These are phyloP conservation scores for Drosophila koepferae DNA, from an alignment of 2,888 invertebrate genomes.

Conservation along the genomic window DNA sequence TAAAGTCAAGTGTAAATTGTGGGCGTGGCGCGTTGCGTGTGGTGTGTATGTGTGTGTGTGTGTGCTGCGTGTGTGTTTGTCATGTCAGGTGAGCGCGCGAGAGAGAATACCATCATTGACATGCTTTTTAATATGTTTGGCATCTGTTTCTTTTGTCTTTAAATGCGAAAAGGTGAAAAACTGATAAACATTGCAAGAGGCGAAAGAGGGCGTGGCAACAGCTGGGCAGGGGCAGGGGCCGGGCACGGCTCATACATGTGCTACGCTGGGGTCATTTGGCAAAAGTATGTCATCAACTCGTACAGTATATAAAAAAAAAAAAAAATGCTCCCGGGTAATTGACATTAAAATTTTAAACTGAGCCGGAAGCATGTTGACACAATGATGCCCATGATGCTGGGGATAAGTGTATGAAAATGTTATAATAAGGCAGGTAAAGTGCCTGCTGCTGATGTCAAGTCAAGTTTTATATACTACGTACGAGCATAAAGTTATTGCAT, in stretches of 20 bases:
- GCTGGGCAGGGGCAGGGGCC: background rate
- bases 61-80: slow-evolving; percentile 40
- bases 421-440: slow-evolving; percentile 9
- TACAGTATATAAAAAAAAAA: slow-evolving; percentile 43
- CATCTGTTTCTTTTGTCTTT: slow-evolving; percentile 59
- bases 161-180: slow-evolving; percentile 31
- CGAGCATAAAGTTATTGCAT: background rate
- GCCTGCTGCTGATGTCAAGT: background rate
- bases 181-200: slow-evolving; percentile 11
- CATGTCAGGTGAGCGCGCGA: slow-evolving; percentile 14
- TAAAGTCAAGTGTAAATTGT: slow-evolving; percentile 80
- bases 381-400: background rate
- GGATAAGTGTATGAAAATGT: slow-evolving; percentile 16
- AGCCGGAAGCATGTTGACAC: slow-evolving; percentile 27
- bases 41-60: slow-evolving; percentile 24
- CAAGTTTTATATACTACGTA: background rate
- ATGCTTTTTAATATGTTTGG: slow-evolving; percentile 67
- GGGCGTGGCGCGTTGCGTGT: slow-evolving; percentile 42
- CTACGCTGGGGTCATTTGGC: background rate
- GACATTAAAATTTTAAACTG: slow-evolving; percentile 58
- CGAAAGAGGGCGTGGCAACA: background rate
- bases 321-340: slow-evolving; percentile 40
- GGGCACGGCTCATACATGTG: background rate
- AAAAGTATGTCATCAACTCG: slow-evolving; percentile 43
- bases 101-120: slow-evolving; percentile 60